Evolutionary conservation across 2,888 invertebrate genomes (phyloP), one percentile per base, ranked within the genome.

Genomic region (Hydraecia micacea): DNA sequence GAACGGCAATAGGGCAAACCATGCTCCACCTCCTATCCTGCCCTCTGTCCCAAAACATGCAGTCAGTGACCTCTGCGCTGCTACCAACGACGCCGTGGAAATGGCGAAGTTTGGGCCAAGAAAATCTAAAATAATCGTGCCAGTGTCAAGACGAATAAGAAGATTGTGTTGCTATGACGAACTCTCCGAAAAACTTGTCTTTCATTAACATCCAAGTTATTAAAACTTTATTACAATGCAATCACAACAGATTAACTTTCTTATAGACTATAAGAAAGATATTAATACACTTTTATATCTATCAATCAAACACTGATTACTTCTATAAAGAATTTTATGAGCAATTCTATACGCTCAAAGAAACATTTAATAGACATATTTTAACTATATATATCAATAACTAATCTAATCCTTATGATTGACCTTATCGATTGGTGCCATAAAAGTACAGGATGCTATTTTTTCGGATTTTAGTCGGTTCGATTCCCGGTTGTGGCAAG

Each of bases 271-370:
- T 32, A 66, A 52, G 25, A 78, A 78, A 67, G 52, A 46, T 84
- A 67, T 46, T 62, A 67, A 60, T 36, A 77, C 55, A 77, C n/a
- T 77, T 83, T 83, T 52, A 84, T 62, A 62, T 55, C 18, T 60
- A 58, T 63, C 36, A 80, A 69, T 85, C 28, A 73, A 85, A 81
- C 36, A 52, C 46, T 63, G 63, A 85, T 58, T 52, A 65, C 58
- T 68, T 65, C 11, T 32, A 36, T 36, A 52, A 52, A 73, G 18
- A 73, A 25, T 39, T 85, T 80, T 85, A 85, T 69, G 67, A 36
- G 25, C n/a, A 58, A 68, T 55, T 69, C 62, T 62, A 65, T 65
- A 18, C 32, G 36, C 28, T 36, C 8, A 25, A 42, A 32, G 25
- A 49, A 73, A 68, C 71, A 32, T 32, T 13, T 52, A 28, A 49